Conservation (phyloP, 1,140 invertebrate species). For the Archivesica marissinica region DNA sequence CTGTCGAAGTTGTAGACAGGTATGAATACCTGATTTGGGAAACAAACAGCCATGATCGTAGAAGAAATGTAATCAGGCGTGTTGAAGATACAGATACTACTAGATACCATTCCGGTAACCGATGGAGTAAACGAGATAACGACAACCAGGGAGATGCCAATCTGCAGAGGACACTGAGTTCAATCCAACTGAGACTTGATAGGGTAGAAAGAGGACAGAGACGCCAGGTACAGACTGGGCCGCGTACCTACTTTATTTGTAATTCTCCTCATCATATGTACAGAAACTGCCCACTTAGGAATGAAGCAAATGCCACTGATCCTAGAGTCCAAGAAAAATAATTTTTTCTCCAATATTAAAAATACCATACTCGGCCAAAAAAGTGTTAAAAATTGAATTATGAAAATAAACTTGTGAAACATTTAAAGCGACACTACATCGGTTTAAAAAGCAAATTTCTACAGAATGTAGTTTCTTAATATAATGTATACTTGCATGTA, state of each 20-base stretch:
- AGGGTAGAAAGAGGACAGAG: neutral
- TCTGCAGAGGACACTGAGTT: neutral
- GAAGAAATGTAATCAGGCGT: neutral
- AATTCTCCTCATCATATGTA: neutral
- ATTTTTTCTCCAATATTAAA: no score
- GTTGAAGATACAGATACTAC: neutral
- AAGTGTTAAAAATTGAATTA: no score
- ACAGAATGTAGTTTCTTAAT: no score
- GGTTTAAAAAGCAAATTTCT: no score
- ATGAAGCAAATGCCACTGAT: no score
- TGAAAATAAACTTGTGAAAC: no score
- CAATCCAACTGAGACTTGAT: neutral
- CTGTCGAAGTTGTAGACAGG: conserved; percentile 32
- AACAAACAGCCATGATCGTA: neutral
- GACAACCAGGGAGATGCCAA: neutral
- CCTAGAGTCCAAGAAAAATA: no score
- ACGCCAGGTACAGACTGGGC: no score
- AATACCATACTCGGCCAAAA: no score
- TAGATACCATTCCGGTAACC: no score
- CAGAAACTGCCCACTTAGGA: conserved; percentile 28
- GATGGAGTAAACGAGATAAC: neutral
- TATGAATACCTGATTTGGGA: conserved; percentile 43
- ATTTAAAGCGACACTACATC: no score
- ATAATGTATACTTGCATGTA: no score
- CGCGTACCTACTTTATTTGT: neutral